A percentile compares a stretch with the other conserved stretches of the same genome.
phyloP scores from a whole-genome alignment of 2,113 vertebrate species.

The Hyaena hyaena region DNA sequence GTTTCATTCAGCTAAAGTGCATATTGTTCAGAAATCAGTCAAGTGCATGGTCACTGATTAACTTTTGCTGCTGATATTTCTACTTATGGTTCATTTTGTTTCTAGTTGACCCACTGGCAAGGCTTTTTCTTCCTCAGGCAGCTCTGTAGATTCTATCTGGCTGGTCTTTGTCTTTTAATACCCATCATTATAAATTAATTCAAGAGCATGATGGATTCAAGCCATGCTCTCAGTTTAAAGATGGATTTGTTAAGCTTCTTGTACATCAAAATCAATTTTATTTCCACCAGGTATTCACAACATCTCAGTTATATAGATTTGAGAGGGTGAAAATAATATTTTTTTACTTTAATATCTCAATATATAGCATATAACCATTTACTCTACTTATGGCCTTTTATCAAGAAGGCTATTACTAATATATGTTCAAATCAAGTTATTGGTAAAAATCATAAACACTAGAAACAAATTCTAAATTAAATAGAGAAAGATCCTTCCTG shows the following conservation, averaged over 20 bases:
- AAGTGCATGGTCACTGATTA: not conserved
- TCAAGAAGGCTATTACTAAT: not conserved
- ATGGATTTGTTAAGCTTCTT: not conserved
- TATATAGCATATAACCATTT: not conserved
- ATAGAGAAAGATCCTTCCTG: not conserved
- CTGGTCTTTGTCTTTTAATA: not conserved
- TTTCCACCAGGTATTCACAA: not conserved
- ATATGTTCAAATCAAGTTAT: not conserved
- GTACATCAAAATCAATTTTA: not conserved
- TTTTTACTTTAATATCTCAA: not conserved
- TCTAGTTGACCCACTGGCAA: not conserved
- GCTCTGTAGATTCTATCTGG: not conserved
- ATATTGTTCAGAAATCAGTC: not conserved
- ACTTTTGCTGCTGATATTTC: not conserved
- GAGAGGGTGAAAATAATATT: not conserved
- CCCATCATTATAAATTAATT: not conserved
- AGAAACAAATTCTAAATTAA: not conserved
- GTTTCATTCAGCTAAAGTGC: not conserved
- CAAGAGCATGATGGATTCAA: not conserved
- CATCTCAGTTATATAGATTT: not conserved
- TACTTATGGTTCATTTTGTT: constrained; percentile 48
- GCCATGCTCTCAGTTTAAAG: not conserved
- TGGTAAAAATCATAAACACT: not conserved
- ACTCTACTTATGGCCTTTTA: not conserved
- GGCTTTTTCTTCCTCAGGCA: not conserved